A percentile compares a stretch with the other conserved stretches of the same genome.
Evolutionary conservation across 64 coral and sea anemone species (phyloP).

Genomic region (Dendrophyllia cribrosa): DNA sequence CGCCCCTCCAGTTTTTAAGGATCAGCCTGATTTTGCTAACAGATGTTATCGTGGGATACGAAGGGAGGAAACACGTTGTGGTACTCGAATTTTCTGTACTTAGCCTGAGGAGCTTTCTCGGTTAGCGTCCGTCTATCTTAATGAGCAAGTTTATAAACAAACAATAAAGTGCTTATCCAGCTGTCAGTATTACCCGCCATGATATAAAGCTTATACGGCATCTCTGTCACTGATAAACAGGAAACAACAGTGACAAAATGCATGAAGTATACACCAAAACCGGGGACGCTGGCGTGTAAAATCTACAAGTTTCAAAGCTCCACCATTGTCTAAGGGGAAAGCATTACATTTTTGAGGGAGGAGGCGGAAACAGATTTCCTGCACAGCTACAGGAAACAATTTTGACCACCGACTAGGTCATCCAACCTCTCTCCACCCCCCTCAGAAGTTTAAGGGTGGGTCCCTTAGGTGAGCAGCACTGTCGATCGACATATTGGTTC

Average conservation of each 20-base stretch:
- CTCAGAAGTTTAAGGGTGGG: too few relatives aligned
- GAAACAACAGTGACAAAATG: not conserved
- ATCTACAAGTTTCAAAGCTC: too few relatives aligned
- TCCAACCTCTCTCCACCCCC: too few relatives aligned
- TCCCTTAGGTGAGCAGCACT: too few relatives aligned
- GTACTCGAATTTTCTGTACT: not conserved
- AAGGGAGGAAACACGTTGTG: not conserved
- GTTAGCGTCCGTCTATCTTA: not conserved
- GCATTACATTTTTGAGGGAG: too few relatives aligned
- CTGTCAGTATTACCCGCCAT: not conserved
- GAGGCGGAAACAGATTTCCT: too few relatives aligned
- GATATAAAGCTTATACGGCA: not conserved
- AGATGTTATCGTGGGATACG: constrained; percentile 2
- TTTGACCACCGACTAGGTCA: too few relatives aligned
- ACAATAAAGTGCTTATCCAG: constrained; percentile 20
- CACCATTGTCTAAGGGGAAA: too few relatives aligned
- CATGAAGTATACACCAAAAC: too few relatives aligned
- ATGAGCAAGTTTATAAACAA: constrained; percentile 46
- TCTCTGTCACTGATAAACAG: not conserved
- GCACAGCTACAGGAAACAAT: too few relatives aligned
- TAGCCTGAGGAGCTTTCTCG: constrained; percentile 18
- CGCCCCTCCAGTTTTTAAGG: not conserved
- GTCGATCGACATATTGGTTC: too few relatives aligned
- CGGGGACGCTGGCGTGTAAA: too few relatives aligned
- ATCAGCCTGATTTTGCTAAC: not conserved